phyloP scores from a whole-genome alignment of 2,113 vertebrate genomes.

The Hepsetus odoe region DNA sequence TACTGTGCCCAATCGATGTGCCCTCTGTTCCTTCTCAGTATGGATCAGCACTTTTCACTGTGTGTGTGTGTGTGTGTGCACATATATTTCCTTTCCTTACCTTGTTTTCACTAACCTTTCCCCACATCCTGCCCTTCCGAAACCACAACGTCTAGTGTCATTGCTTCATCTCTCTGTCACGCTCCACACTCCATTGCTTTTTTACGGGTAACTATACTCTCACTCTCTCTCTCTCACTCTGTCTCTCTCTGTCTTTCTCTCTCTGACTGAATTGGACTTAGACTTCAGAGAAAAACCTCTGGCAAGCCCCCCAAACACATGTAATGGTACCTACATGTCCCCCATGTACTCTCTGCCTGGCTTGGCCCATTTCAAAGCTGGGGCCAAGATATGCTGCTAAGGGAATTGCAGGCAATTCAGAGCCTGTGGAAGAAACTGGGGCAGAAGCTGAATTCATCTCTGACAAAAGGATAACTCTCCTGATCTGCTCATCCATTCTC shows the following conservation, averaged over 20 bases:
- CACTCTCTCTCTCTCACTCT: slow-evolving; percentile 11
- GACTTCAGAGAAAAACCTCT: too few relatives aligned
- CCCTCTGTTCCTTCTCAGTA: slow-evolving; percentile 70
- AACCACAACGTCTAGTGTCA: slow-evolving; percentile 59
- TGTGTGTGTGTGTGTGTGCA: slow-evolving; percentile 26
- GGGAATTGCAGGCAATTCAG: slow-evolving; percentile 61
- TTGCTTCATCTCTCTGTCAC: slow-evolving; percentile 37
- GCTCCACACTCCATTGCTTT: slow-evolving; percentile 10
- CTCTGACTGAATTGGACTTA: not conserved
- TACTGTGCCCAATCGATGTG: slow-evolving; percentile 74
- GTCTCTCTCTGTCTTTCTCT: slow-evolving; percentile 24
- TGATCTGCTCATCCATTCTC: slow-evolving; percentile 70
- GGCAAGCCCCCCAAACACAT: too few relatives aligned
- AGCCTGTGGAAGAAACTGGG: slow-evolving; percentile 67
- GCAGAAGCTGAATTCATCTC: slow-evolving; percentile 65
- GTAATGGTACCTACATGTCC: slow-evolving; percentile 50
- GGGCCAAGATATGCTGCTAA: slow-evolving; percentile 43
- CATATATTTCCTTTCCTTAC: slow-evolving; percentile 51
- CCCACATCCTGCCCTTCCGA: slow-evolving; percentile 58
- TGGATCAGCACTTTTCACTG: slow-evolving; percentile 71
- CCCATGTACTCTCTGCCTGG: slow-evolving; percentile 54
- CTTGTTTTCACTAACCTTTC: slow-evolving; percentile 65
- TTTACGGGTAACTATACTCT: slow-evolving; percentile 26
- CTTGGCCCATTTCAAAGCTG: slow-evolving; percentile 53
- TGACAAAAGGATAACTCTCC: slow-evolving; percentile 66